Percentiles rank a stretch among this genome's conserved stretches.
Conservation (phyloP, 2,113 vertebrate species). For the Oriolus oriolus region DNA sequence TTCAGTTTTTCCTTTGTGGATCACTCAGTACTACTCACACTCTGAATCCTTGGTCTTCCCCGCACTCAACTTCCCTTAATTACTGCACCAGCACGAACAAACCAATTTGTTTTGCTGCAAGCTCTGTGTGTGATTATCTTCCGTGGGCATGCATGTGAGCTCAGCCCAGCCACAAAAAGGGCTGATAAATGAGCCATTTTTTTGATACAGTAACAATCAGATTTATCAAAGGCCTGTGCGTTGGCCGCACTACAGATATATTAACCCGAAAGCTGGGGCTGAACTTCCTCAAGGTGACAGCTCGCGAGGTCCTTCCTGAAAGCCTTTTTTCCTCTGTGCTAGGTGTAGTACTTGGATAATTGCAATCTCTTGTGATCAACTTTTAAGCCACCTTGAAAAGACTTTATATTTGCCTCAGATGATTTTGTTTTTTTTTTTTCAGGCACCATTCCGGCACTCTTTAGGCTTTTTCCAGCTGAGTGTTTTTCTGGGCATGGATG, state of each 20-base stretch:
- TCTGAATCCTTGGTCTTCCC: neutral
- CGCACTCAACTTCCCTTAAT: neutral
- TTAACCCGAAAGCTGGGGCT: conserved; percentile 40
- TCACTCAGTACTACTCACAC: neutral
- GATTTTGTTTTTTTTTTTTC: neutral
- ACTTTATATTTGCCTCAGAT: neutral
- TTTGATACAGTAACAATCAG: conserved; percentile 62
- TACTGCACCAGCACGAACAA: neutral
- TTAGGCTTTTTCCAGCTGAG: neutral
- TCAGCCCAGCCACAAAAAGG: neutral
- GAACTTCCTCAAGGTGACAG: conserved; percentile 41
- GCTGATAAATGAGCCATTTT: conserved; percentile 63
- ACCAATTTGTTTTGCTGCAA: conserved; percentile 49
- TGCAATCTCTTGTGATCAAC: neutral
- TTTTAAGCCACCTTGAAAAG: neutral
- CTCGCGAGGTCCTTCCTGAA: neutral
- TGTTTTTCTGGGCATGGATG: neutral
- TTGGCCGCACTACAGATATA: neutral
- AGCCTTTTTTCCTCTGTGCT: neutral
- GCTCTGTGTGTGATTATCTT: conserved; percentile 33
- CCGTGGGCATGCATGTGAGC: neutral
- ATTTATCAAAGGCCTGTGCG: conserved; percentile 45
- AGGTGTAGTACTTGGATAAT: neutral
- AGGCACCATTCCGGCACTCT: neutral
- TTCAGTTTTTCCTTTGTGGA: neutral